These are phyloP conservation scores for Drosophila greeni DNA, from an alignment of 2,888 invertebrate genomes.

Conservation along the genomic window DNA sequence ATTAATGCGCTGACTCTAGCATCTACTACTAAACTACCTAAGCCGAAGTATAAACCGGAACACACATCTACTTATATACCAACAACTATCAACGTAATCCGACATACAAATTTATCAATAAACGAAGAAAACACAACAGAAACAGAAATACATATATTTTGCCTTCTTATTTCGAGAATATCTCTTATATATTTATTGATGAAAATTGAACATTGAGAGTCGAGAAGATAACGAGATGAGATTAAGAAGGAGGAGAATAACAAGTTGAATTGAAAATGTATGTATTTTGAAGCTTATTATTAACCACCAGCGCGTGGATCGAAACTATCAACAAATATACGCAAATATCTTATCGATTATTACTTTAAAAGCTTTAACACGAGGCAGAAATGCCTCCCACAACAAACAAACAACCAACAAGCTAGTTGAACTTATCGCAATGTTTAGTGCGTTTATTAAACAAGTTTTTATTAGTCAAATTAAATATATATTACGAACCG, in stretches of 20 bases:
- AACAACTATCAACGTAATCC: conserved; percentile 36
- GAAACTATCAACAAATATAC: conserved; percentile 26
- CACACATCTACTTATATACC: conserved; percentile 32
- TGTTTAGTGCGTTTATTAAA: conserved; percentile 67
- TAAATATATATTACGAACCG: conserved; percentile 42
- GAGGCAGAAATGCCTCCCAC: conserved; percentile 47
- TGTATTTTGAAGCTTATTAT: conserved; percentile 33
- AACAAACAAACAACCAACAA: conserved; percentile 20
- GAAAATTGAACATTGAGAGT: conserved; percentile 12
- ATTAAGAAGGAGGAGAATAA: conserved; percentile 10
- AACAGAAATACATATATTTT: conserved; percentile 50
- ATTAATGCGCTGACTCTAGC: conserved; percentile 57
- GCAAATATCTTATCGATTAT: conserved; percentile 43
- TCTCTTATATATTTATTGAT: conserved; percentile 29
- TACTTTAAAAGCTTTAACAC: conserved; percentile 60
- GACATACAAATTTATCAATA: conserved; percentile 55
- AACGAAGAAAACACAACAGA: conserved; percentile 32
- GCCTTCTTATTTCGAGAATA: conserved; percentile 57
- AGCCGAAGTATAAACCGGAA: conserved; percentile 38
- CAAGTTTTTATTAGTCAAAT: conserved; percentile 56
- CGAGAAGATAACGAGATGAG: conserved; percentile 2
- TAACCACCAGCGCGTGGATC: conserved; percentile 24
- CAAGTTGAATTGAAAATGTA: conserved; percentile 24
- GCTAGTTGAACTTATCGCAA: conserved; percentile 57
- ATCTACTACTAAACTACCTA: conserved; percentile 55